phyloP scores from a whole-genome alignment of 2,113 vertebrate species.

The Corythoichthys intestinalis region DNA sequence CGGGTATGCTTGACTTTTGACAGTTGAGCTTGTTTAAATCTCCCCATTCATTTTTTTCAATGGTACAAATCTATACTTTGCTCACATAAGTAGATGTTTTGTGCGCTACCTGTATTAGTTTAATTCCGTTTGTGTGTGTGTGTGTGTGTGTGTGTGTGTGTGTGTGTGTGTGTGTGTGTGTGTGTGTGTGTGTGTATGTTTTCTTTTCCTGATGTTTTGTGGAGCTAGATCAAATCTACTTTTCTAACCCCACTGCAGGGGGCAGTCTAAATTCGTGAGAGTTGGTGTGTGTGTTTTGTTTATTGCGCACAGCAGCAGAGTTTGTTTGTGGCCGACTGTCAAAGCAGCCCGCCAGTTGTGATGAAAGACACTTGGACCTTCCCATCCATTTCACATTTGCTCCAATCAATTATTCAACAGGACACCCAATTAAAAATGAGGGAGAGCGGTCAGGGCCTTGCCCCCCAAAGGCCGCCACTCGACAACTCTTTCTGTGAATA shows the following conservation, averaged over 20 bases:
- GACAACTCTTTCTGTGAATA: conserved; percentile 76
- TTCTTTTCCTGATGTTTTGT: conserved; percentile 25
- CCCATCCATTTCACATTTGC: conserved; percentile 77
- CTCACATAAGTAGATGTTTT: background rate
- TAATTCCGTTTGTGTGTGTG: conserved; percentile 1
- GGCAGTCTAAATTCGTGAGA: conserved; percentile 31
- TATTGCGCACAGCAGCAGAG: conserved; percentile 65
- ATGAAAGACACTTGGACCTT: conserved; percentile 76
- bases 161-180: background rate
- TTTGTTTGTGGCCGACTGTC: conserved; percentile 73
- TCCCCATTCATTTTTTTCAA: background rate
- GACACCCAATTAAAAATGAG: conserved; percentile 79
- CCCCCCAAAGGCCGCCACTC: conserved; percentile 71
- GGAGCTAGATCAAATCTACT: conserved; percentile 39
- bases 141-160: background rate
- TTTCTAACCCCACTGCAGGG: conserved; percentile 46
- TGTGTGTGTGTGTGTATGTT: background rate
- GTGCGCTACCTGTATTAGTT: conserved; percentile 14
- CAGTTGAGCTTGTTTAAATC: background rate
- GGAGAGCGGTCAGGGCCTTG: conserved; percentile 70
- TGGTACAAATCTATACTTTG: conserved; percentile 8
- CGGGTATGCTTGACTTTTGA: background rate
- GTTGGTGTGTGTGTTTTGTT: conserved; percentile 42
- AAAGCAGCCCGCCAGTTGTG: conserved; percentile 63
- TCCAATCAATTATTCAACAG: conserved; percentile 79